Base-by-base conservation (phyloP, 2,888 invertebrate genomes). In the Macaria notata region DNA sequence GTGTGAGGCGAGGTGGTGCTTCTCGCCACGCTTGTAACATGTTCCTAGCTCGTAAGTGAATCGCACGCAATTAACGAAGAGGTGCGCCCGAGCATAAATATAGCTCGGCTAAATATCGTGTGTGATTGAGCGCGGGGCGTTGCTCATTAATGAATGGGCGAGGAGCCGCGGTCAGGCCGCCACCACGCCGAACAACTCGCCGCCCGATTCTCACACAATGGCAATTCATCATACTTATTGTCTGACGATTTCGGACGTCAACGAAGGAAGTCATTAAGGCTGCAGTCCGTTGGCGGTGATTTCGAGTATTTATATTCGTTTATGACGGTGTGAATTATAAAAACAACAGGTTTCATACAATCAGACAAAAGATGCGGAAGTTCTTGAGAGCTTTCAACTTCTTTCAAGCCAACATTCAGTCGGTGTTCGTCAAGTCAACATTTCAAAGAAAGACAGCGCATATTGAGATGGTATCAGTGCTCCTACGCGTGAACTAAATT, bases 211-310 rank as follows among this genome's bases (percentile, higher is more conserved):
- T 84, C 88, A 88, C 84, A 87, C 85, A 81, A 83, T 78, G 78
- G 83, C 84, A 80, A 88, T 87, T 84, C 80, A 88, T 88, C 87
- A 87, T 78, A 84, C 82, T 86, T 84, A 86, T 86, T 87, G 85
- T 87, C 84, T 79, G 88, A 84, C 83, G 86, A 88, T 86, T 86
- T 82, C 66, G 78, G 79, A 84, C 86, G 88, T 89, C 88, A 88
- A 84, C 87, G 75, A 81, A 84, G 82, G 84, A 88, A 87, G 84
- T 84, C 84, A 88, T 88, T 87, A 87, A 78, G 79, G 69, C 67
- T 70, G 71, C 68, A 69, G 70, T 78, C 59, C 76, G 76, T 80
- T 83, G 76, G 70, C 75, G 76, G 73, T 76, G 78, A 70, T 80
- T 84, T 78, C 68, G 73, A 81, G 74, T 78, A 75, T 83, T 79